Evolutionary conservation across 2,113 vertebrate species (phyloP), one percentile per base, ranked within the genome.

Genomic region (Motacilla tschutschensis): DNA sequence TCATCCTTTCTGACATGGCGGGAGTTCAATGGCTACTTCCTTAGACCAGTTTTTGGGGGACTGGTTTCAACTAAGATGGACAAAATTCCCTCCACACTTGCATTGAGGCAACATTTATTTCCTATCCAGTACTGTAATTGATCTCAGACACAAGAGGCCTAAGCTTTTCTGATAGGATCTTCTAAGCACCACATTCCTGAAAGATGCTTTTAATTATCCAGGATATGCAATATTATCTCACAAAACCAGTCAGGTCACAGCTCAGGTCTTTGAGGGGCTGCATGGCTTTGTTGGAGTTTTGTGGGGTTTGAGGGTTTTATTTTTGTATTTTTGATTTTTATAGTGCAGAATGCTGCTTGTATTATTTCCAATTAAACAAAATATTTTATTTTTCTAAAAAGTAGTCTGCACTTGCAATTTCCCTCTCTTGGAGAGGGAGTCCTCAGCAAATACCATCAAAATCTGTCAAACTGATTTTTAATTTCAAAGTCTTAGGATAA

Each of bases 1-100:
- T 72, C 40, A 14, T 36, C n/a, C 59, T 78, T 70, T 43, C 65
- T 79, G 31, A 28, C 0, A 0, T n/a, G n/a, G n/a, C 28, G 22
- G 20, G 51, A 90, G 14, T 63, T 67, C 33, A 33, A n/a, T 40
- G 63, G 31, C 47, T 66, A 14, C 48, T 78, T 78, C 54, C 48
- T 54, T 35, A 59, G 53, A 47, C n/a, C 26, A 11, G 24, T 50
- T n/a, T 35, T 54, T 50, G 29, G 13, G 14, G 54, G 53, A 38
- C 21, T 47, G 35, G 1, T 50, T 85, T 85, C 70, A 31, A 13
- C 35, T n/a, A 21, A 58, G 62, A 62, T 14, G 62, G 62, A 59
- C 40, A 71, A 58, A 77, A 50, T 62, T 90, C 24, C 13, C 35
- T 70, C 15, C n/a, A 25, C 12, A 1, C 13, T 75, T 78, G 14